These are phyloP conservation scores for Pseudoips prasinana DNA, from an alignment of 2,888 invertebrate genomes.

Conservation along the genomic window DNA sequence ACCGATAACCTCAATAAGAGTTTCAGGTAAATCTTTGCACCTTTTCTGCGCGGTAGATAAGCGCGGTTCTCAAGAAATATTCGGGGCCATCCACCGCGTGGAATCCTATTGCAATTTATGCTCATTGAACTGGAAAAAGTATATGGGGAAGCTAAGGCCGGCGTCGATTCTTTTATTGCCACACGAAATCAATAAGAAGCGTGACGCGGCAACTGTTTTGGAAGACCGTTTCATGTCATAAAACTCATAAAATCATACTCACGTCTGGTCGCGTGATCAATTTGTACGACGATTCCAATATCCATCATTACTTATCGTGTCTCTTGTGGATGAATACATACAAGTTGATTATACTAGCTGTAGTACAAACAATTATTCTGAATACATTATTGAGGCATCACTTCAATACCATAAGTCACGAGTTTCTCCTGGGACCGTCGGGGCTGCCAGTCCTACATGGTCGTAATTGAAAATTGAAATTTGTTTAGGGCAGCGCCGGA, in stretches of 20 bases:
- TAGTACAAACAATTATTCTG: constrained; percentile 66
- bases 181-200: constrained; percentile 69
- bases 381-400: constrained; percentile 69
- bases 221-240: constrained; percentile 40
- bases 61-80: constrained; percentile 61
- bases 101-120: constrained; percentile 81
- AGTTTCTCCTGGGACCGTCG: constrained; percentile 59
- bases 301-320: constrained; percentile 43
- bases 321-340: constrained; percentile 51
- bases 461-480: constrained; percentile 80
- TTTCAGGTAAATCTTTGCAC: constrained; percentile 68
- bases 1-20: constrained; percentile 52
- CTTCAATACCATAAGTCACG: constrained; percentile 69
- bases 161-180: constrained; percentile 75
- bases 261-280: constrained; percentile 32
- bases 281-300: constrained; percentile 18
- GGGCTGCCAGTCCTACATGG: constrained; percentile 55
- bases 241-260: constrained; percentile 47
- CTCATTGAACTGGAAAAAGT: constrained; percentile 76
- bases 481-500: constrained; percentile 74
- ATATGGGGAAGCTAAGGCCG: constrained; percentile 73
- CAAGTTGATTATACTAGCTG: too few relatives aligned
- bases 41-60: constrained; percentile 58
- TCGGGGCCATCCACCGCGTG: constrained; percentile 64
- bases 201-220: constrained; percentile 58